Conservation (phyloP, 1,140 invertebrate genomes). For the Eueides isabella region DNA sequence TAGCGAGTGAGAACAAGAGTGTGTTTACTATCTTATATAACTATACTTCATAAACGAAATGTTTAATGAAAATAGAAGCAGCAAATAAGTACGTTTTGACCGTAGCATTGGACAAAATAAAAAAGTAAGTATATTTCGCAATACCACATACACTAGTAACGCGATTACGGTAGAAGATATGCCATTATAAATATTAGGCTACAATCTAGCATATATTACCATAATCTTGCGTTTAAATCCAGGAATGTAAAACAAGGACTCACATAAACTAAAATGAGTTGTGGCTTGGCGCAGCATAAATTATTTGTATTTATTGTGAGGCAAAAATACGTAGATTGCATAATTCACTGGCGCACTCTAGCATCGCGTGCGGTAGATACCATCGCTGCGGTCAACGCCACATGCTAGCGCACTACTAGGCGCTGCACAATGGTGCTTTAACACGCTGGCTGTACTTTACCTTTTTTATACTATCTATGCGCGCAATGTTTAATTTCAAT, state of each 20-base stretch:
- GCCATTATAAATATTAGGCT: neutral
- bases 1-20: too few species aligned
- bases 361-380: slow-evolving; percentile 56
- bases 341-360: slow-evolving; percentile 42
- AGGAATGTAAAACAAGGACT: neutral
- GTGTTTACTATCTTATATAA: too few species aligned
- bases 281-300: slow-evolving; percentile 21
- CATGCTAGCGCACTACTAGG: slow-evolving; percentile 22
- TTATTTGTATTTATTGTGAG: slow-evolving; percentile 31
- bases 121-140: too few species aligned
- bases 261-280: slow-evolving; percentile 16
- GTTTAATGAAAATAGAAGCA: too few species aligned
- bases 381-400: slow-evolving; percentile 52
- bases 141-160: neutral
- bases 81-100: too few species aligned
- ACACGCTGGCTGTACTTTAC: slow-evolving; percentile 13
- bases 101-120: too few species aligned
- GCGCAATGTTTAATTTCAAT: neutral
- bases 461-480: neutral
- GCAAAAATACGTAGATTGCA: slow-evolving; percentile 41
- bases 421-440: slow-evolving; percentile 25
- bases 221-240: neutral
- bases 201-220: neutral
- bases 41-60: too few species aligned
- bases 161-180: neutral